Evolutionary conservation across 1,140 invertebrate species (phyloP).

Genomic region (Chymomyza costata): DNA sequence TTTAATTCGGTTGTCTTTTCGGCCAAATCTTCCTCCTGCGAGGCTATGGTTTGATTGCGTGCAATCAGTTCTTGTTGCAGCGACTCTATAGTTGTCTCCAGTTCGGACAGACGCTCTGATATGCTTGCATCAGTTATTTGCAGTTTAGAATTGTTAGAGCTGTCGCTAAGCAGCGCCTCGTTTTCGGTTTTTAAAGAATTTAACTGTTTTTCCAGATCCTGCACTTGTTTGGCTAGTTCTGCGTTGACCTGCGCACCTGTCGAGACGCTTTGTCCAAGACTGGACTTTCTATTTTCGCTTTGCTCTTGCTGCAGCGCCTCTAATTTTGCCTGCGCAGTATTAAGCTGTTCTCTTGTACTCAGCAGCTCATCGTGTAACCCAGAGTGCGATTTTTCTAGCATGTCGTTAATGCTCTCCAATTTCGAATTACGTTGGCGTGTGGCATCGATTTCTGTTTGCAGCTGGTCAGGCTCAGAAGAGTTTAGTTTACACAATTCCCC

Average conservation of each 20-base stretch:
- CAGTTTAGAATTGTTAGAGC: conserved; percentile 31
- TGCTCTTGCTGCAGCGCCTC: conserved; percentile 87
- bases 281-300: too few species aligned
- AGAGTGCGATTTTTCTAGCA: conserved; percentile 52
- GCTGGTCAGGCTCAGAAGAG: conserved; percentile 28
- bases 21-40: conserved; percentile 77
- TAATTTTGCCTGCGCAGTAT: not conserved
- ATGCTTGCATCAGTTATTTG: conserved; percentile 46
- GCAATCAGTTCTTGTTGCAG: conserved; percentile 76
- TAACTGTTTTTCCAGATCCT: conserved; percentile 49
- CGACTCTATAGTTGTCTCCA: conserved; percentile 76
- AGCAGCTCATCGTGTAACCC: conserved; percentile 54
- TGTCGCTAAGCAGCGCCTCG: too few species aligned
- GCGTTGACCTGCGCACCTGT: conserved; percentile 53
- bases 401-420: conserved; percentile 40
- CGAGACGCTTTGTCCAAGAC: too few species aligned
- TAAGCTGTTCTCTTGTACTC: conserved; percentile 71
- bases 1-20: conserved; percentile 77
- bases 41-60: conserved; percentile 51
- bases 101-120: conserved; percentile 75
- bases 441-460: conserved; percentile 29
- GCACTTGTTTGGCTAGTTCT: conserved; percentile 68
- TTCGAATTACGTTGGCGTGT: conserved; percentile 35
- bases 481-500: conserved; percentile 27
- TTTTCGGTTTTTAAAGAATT: too few species aligned